Evolutionary conservation across 2,888 invertebrate genomes (phyloP).

Genomic region (Sesia bembeciformis): DNA sequence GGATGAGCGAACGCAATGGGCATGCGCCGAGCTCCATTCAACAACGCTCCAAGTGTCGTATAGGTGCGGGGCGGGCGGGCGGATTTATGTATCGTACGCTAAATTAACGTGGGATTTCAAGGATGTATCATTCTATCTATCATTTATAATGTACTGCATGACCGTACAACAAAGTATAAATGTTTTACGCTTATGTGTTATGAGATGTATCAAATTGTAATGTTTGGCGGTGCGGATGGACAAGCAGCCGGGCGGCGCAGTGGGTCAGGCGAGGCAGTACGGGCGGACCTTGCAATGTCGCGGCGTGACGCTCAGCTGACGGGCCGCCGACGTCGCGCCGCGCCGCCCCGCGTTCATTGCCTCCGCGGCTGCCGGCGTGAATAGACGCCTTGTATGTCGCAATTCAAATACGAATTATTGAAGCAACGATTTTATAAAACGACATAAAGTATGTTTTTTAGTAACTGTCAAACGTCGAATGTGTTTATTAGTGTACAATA

Average conservation of each 20-base stretch:
- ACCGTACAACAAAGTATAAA: too few relatives aligned
- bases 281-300: slow-evolving; percentile 76
- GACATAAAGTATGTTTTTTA: background rate
- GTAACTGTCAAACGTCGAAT: slow-evolving; percentile 9
- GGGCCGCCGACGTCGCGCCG: slow-evolving; percentile 51
- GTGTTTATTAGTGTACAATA: slow-evolving; percentile 33
- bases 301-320: slow-evolving; percentile 75
- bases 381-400: slow-evolving; percentile 48
- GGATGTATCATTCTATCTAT: slow-evolving; percentile 3
- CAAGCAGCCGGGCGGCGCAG: slow-evolving; percentile 37
- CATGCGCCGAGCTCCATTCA: slow-evolving; percentile 45
- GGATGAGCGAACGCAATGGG: slow-evolving; percentile 20
- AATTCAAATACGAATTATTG: slow-evolving; percentile 1
- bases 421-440: background rate
- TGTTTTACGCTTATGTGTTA: background rate
- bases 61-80: slow-evolving; percentile 17
- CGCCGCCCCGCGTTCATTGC: slow-evolving; percentile 79
- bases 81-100: background rate
- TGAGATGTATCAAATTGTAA: slow-evolving; percentile 9
- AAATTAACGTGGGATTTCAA: slow-evolving; percentile 1
- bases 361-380: slow-evolving; percentile 76
- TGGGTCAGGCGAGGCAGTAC: slow-evolving; percentile 55
- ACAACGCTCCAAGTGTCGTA: slow-evolving; percentile 22
- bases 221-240: slow-evolving; percentile 12
- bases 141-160: too few relatives aligned